These are phyloP conservation scores for Sycobia sp. DNA, from an alignment of 1,140 invertebrate species.

Conservation along the genomic window DNA sequence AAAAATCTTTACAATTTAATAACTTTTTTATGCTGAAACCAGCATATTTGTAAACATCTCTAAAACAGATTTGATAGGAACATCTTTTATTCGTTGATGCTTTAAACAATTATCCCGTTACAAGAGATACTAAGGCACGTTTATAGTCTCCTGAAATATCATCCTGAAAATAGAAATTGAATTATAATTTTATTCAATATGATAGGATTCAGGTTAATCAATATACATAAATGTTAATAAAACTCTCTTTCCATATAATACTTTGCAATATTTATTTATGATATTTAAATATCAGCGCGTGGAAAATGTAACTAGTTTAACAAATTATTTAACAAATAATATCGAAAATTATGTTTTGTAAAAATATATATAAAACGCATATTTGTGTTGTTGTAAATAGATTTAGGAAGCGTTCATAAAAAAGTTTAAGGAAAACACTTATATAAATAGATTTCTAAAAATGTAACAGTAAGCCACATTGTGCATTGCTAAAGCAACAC, in stretches of 20 bases:
- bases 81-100: no score
- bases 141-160: slow-evolving; percentile 78
- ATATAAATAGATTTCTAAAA: slow-evolving; percentile 22
- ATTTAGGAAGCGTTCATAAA: not conserved
- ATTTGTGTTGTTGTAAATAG: slow-evolving; percentile 15
- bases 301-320: slow-evolving; percentile 10
- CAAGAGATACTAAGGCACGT: slow-evolving; percentile 70
- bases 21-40: no score
- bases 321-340: slow-evolving; percentile 12
- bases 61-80: no score
- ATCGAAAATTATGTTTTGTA: slow-evolving; percentile 1
- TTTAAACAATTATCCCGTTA: slow-evolving; percentile 58
- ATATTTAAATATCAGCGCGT: slow-evolving; percentile 6
- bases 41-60: no score
- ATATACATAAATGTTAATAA: not conserved
- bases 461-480: slow-evolving; percentile 17
- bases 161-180: slow-evolving; percentile 63
- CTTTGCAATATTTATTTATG: slow-evolving; percentile 17
- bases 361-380: slow-evolving; percentile 17
- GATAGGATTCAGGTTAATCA: not conserved
- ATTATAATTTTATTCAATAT: slow-evolving; percentile 34
- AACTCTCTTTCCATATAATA: slow-evolving; percentile 25
- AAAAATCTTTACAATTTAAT: no score
- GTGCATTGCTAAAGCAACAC: slow-evolving; percentile 4
- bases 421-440: slow-evolving; percentile 20